These are phyloP conservation scores for Tachina fera DNA, from an alignment of 2,888 invertebrate species.

Conservation along the genomic window DNA sequence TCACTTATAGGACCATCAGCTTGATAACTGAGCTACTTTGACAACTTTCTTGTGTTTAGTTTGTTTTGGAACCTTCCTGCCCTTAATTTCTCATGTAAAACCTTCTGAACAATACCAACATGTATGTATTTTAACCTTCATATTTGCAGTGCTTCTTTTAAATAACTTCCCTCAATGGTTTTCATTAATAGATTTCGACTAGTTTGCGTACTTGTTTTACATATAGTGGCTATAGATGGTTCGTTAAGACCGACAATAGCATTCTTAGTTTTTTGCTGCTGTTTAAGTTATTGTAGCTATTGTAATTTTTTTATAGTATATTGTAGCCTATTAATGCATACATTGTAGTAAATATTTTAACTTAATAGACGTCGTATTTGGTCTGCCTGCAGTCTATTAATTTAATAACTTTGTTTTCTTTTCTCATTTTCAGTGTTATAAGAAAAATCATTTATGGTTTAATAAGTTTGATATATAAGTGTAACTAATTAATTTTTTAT, in stretches of 20 bases:
- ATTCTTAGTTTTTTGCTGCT: neutral
- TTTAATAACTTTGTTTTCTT: conserved; percentile 35
- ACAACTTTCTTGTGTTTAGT: too few species aligned
- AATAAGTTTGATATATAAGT: conserved; percentile 33
- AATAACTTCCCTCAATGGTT: too few species aligned
- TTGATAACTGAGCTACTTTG: too few species aligned
- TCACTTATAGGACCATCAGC: too few species aligned
- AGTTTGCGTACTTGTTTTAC: too few species aligned
- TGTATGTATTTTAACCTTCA: too few species aligned
- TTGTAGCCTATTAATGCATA: conserved; percentile 46
- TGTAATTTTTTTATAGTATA: neutral
- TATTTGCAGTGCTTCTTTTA: too few species aligned
- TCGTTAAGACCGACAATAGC: neutral
- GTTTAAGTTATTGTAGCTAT: neutral
- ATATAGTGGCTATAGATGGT: neutral
- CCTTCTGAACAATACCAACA: too few species aligned
- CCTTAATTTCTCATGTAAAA: too few species aligned
- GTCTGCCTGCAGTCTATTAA: conserved; percentile 22
- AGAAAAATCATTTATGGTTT: conserved; percentile 28
- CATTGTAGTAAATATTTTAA: conserved; percentile 48
- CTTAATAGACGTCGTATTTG: conserved; percentile 48
- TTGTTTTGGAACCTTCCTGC: too few species aligned
- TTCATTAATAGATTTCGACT: neutral
- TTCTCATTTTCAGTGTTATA: neutral
- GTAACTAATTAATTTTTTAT: conserved; percentile 30